phyloP scores from a whole-genome alignment of 2,797 vertebrate species.

The Rhynchotus rufescens region DNA sequence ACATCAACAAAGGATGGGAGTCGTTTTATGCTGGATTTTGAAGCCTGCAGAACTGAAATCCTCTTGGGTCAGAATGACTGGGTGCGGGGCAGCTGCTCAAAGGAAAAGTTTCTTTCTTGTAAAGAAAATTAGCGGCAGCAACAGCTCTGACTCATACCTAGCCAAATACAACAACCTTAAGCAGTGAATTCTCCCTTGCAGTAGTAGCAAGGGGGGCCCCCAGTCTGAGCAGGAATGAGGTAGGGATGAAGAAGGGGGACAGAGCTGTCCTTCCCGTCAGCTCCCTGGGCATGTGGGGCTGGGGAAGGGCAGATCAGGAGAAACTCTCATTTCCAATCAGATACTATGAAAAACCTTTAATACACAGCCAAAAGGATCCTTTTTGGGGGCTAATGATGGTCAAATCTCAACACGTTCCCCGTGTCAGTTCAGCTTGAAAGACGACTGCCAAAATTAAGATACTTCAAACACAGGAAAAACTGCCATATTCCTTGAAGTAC shows the following conservation, averaged over 20 bases:
- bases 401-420: slow-evolving; percentile 71
- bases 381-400: slow-evolving; percentile 66
- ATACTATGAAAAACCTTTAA: slow-evolving; percentile 41
- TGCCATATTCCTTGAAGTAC: slow-evolving; percentile 64
- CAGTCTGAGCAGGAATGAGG: not conserved
- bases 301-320: not conserved
- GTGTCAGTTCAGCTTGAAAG: slow-evolving; percentile 58
- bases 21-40: slow-evolving; percentile 1
- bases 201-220: not conserved
- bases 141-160: not conserved
- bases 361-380: slow-evolving; percentile 61
- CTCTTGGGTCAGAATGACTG: slow-evolving; percentile 14
- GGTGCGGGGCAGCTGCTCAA: not conserved
- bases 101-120: slow-evolving; percentile 21
- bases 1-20: not conserved
- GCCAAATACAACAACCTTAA: slow-evolving; percentile 31
- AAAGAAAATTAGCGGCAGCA: slow-evolving; percentile 19
- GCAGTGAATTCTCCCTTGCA: not conserved
- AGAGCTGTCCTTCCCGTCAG: not conserved
- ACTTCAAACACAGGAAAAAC: slow-evolving; percentile 55
- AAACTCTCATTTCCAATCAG: slow-evolving; percentile 39
- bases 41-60: not conserved
- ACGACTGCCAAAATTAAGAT: slow-evolving; percentile 45
- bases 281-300: not conserved
- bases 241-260: not conserved